Base-by-base conservation (phyloP, 2,888 invertebrate species). In the Hypolimnas misippus region DNA sequence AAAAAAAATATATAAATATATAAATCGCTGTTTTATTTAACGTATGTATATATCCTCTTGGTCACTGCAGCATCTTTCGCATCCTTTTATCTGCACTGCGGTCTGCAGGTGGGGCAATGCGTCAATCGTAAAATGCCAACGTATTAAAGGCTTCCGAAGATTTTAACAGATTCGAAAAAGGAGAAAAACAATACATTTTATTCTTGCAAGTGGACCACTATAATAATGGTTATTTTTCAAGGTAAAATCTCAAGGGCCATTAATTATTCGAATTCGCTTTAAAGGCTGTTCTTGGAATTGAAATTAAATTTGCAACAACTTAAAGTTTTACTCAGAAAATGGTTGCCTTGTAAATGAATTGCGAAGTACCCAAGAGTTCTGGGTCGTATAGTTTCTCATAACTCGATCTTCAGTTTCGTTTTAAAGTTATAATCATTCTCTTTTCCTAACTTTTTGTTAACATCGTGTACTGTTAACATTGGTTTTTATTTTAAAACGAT, bases 21-120 rank as follows among this genome's bases (percentile, higher is more conserved):
- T 29, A 29, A 10, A 0, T 2, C 2, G 33, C 12, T 7, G 0
- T 33, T 6, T 33, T 7, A 10, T 4, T 33, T 33, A 10, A 17
- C 16, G 33, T 17, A 38, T 4, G 21, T 10, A 14, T 60, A 17
- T 17, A 8, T 33, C 29, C 33, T 46, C 17, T 33, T n/a, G 52
- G 56, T 52, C 38, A 52, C 50, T 51, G 65, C 57, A 62, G 65
- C 62, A 42, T 66, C 35, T 65, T 54, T 53, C 46, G 46, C 17
- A 35, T 58, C 49, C 46, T 65, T 65, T 61, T 62, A 64, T 66
- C 71, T 63, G 71, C 71, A 71, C 59, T 71, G 71, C 71, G 64
- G 71, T 50, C 58, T 63, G 57, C 65, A 62, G 68, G 57, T 62
- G 64, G 49, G 63, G 61, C 65, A 66, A 63, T 66, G 67, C 70